Conservation (phyloP, 2,113 vertebrate species). For the Origma solitaria region DNA sequence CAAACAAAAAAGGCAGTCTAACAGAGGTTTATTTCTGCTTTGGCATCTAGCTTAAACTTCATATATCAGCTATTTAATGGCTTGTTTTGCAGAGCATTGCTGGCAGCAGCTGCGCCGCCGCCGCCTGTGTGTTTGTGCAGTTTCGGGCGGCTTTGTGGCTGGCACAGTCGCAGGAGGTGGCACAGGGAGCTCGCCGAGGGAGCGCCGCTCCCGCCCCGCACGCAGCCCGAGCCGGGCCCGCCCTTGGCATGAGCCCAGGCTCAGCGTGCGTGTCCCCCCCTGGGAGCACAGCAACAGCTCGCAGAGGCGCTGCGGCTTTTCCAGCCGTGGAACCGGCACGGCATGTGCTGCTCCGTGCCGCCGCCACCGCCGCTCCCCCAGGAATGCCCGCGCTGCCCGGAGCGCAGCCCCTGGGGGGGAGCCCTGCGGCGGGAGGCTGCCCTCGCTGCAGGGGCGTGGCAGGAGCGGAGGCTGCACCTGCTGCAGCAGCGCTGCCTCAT, state of each 20-base stretch:
- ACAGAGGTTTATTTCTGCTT: not conserved
- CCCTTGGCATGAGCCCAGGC: fast-evolving
- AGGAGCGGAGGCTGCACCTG: not conserved
- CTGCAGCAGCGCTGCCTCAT: not conserved
- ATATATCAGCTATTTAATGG: not conserved
- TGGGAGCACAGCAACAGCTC: not conserved
- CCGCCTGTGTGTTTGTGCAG: not conserved
- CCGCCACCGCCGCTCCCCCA: fast-evolving
- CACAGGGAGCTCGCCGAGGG: not conserved
- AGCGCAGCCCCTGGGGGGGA: fast-evolving
- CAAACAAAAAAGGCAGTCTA: not conserved
- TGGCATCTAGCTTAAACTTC: not conserved
- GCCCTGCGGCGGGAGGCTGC: fast-evolving
- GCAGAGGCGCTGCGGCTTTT: not conserved
- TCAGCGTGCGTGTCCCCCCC: not conserved
- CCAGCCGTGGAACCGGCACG: fast-evolving
- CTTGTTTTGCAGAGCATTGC: not conserved
- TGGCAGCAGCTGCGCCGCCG: not conserved
- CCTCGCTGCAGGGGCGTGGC: not conserved
- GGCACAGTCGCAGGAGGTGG: not conserved
- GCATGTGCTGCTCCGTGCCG: fast-evolving
- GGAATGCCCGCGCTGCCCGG: not conserved
- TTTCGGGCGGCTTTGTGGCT: not conserved
- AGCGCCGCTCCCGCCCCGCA: not conserved
- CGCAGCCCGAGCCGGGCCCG: fast-evolving